Evolutionary conservation across 2,113 vertebrate genomes (phyloP), one percentile per base, ranked within the genome.

Genomic region (Clarias gariepinus): DNA sequence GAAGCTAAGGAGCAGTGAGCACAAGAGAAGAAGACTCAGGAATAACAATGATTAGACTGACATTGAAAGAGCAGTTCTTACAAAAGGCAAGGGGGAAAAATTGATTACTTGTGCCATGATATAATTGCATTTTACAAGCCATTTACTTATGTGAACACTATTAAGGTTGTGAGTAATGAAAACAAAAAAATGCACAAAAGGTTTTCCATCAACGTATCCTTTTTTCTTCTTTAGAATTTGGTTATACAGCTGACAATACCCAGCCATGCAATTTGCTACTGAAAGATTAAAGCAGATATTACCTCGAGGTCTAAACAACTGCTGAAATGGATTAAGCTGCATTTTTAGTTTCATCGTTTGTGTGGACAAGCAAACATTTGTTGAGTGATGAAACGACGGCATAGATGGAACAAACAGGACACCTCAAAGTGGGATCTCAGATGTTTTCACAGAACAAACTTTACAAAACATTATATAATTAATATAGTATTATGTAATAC

Each of bases 101-200:
- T 53, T 21, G 18, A 63, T 87, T 85, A 41, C 61, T 66, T 81
- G 77, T 30, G 53, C 41, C 73, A 64, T 64, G n/a, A 82, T 82
- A 68, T 68, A 88, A 86, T 86, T 84, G 86, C 81, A 84, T 83
- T 76, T 84, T 73, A 52, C 63, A 88, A 74, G 68, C 61, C 33
- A 84, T 47, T 81, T 53, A n/a, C 66, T 36, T 21, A 52, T 60
- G 66, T 60, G 21, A 86, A 71, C 8, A 9, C 47, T 15, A 30
- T 30, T 64, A 71, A 21, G 30, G n/a, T 25, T 64, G 55, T 55
- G 79, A 36, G 33, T 74, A 85, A 74, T 85, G 52, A 71, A n/a
- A 57, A 15, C 53, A 21, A 58, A 21, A 58, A 61, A 83, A 84
- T 33, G 28, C 57, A 66, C n/a, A 79, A 61, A 23, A 61, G 30